Evolutionary conservation across 2,113 vertebrate genomes (phyloP).

Genomic region (Lamprologus callipterus): DNA sequence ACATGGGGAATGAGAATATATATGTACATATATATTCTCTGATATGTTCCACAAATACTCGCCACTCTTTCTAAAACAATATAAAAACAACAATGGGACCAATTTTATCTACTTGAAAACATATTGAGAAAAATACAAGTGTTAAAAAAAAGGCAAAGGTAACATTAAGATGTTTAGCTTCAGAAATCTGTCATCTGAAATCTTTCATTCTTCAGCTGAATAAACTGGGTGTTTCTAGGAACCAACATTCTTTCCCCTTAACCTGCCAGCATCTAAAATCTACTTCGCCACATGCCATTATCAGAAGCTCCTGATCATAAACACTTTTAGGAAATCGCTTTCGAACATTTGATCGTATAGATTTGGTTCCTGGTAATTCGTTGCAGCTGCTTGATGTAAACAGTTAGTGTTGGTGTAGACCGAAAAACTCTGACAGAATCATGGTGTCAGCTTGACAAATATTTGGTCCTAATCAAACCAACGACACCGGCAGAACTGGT

Average conservation of each 20-base stretch:
- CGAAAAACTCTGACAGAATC: background rate
- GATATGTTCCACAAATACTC: background rate
- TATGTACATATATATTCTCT: background rate
- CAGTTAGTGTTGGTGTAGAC: background rate
- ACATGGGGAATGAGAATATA: background rate
- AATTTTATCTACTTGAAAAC: background rate
- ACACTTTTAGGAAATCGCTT: background rate
- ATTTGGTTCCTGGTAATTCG: background rate
- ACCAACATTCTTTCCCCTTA: background rate
- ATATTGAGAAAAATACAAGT: background rate
- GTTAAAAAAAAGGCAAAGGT: background rate
- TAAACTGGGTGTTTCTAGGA: background rate
- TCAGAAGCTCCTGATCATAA: background rate
- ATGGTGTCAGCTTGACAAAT: background rate
- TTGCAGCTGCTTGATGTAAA: background rate
- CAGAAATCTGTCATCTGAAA: background rate
- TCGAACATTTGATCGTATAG: background rate
- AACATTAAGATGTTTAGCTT: background rate
- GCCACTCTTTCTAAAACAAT: background rate
- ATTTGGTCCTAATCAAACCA: background rate
- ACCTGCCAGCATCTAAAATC: background rate
- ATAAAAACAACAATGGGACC: too few relatives aligned
- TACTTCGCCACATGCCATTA: background rate
- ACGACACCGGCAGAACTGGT: conserved; percentile 20
- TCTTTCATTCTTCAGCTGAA: background rate